phyloP scores from a whole-genome alignment of 2,888 invertebrate genomes.

The Pachymerium ferrugineum region DNA sequence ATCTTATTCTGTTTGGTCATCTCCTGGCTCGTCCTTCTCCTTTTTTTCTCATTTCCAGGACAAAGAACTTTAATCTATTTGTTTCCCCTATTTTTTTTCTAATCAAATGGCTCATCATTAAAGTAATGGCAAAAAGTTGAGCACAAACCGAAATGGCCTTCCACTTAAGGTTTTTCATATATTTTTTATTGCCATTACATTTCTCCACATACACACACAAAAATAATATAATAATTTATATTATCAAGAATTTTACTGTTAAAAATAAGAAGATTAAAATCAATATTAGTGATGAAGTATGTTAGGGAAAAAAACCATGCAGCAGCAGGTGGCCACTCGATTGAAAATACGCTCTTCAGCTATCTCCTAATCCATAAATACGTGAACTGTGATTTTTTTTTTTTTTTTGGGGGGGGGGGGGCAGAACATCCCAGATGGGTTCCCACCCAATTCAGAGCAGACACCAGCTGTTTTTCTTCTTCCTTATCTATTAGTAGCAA shows the following conservation, averaged over 20 bases:
- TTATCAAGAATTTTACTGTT: too few relatives aligned
- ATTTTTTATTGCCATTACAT: neutral
- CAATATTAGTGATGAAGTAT: neutral
- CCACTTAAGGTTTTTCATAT: neutral
- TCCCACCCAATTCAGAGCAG: neutral
- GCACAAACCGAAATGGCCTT: neutral
- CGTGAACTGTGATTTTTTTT: neutral
- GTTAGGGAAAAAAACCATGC: too few relatives aligned
- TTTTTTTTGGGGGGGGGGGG: too few relatives aligned
- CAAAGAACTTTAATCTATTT: too few relatives aligned
- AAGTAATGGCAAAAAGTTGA: neutral
- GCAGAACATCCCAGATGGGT: neutral
- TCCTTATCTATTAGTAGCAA: neutral
- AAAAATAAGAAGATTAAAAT: too few relatives aligned
- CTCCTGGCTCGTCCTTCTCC: neutral
- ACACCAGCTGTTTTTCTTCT: neutral
- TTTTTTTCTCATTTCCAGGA: neutral
- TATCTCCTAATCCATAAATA: neutral
- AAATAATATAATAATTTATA: too few relatives aligned
- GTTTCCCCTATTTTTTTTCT: neutral
- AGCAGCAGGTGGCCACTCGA: slow-evolving; percentile 8
- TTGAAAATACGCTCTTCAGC: neutral
- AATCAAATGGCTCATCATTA: neutral
- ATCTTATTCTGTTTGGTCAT: neutral
- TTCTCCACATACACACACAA: too few relatives aligned